Base-by-base conservation (phyloP, 2,797 vertebrate species). In the Hoplostethus atlanticus region DNA sequence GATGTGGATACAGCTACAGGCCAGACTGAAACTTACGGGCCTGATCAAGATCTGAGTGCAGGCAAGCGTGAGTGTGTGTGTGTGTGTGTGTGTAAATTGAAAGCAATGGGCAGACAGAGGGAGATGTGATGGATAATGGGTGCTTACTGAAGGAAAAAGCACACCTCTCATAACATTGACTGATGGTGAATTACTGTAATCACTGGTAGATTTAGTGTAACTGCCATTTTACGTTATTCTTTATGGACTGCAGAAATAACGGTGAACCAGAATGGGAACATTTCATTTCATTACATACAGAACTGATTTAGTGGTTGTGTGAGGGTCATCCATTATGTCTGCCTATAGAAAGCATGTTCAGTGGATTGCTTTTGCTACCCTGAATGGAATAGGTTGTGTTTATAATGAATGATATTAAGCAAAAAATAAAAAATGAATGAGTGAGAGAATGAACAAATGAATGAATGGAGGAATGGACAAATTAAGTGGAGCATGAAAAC, bases 121-220 rank as follows among this genome's bases (percentile, higher is more conserved):
- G 71, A 72, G 71, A 42, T 51, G 57, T 76, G 73, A 74, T 42
- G 30, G 80, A 67, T 81, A 78, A 76, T 81, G 61, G 73, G 56
- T 15, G 73, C 76, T 71, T 53, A 30, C 68, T 60, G 64, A 71
- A 80, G 72, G 64, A 42, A 71, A 40, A 69, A 63, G 55, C 74
- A 81, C 80, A 74, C 81, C 77, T 87, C 76, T 83, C 73, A 84
- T 73, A 75, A 76, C 64, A 77, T 51, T 84, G 71, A 81, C 58
- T 10, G 71, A 74, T 61, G 56, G 4, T 60, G 66, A 44, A 84
- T 84, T 48, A 80, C 69, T 73, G 73, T 81, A 74, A 85, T 81
- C 84, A 71, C 79, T 46, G 59, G 59, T 36, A 79, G 70, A 80
- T 75, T 73, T 40, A 68, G 40, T 15, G 47, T 51, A 63, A 72